phyloP scores from a whole-genome alignment of 2,113 vertebrate genomes.

The Sciurus niger region DNA sequence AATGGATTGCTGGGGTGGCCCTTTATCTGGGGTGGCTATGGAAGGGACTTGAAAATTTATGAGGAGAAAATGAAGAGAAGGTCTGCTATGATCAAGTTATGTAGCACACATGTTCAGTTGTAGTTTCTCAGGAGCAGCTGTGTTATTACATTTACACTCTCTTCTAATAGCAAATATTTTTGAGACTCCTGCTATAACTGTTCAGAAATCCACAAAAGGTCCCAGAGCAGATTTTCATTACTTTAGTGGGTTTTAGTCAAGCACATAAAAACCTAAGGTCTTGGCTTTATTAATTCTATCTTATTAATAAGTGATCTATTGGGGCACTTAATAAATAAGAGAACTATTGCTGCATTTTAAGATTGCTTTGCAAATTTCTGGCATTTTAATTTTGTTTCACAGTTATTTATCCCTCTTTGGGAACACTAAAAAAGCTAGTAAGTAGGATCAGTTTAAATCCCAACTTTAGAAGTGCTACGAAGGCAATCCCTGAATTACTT shows the following conservation, averaged over 20 bases:
- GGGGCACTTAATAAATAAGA: neutral
- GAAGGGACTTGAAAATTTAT: neutral
- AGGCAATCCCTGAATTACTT: neutral
- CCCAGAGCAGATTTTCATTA: neutral
- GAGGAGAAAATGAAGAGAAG: neutral
- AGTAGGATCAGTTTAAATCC: neutral
- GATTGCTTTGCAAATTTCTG: neutral
- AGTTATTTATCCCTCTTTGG: conserved; percentile 1
- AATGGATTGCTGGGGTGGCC: neutral
- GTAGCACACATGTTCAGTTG: neutral
- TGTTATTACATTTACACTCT: neutral
- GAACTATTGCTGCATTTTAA: neutral
- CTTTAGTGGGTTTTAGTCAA: conserved; percentile 29
- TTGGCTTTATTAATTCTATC: neutral
- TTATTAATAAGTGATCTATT: neutral
- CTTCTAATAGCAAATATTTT: neutral
- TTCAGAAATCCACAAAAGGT: neutral
- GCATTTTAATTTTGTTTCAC: conserved; percentile 5
- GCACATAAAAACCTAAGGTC: neutral
- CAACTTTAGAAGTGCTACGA: neutral
- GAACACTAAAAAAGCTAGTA: neutral
- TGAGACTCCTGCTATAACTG: neutral
- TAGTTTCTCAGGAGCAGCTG: neutral
- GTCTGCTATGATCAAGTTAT: neutral
- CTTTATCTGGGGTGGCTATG: neutral